These are phyloP conservation scores for Somateria mollissima DNA, from an alignment of 2,797 vertebrate species.

Conservation along the genomic window DNA sequence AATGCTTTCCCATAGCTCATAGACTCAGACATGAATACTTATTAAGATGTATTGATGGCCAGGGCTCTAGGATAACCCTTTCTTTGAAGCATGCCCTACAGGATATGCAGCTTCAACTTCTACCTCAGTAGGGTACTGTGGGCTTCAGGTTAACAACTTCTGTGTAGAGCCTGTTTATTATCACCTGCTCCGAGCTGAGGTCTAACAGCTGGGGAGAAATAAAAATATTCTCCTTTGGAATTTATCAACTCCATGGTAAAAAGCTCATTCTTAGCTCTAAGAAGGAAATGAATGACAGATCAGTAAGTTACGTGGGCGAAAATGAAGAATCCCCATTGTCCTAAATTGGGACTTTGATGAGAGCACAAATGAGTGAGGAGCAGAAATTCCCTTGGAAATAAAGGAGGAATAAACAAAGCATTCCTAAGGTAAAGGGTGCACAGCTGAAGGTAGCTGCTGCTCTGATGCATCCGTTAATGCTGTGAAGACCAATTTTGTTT, in stretches of 20 bases:
- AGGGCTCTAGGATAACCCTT: background rate
- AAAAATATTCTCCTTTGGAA: background rate
- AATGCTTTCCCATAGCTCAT: background rate
- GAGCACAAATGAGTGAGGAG: background rate
- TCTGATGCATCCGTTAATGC: background rate
- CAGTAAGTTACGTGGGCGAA: background rate
- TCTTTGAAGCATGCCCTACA: background rate
- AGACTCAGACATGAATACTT: background rate
- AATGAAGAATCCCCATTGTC: background rate
- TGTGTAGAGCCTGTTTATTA: background rate
- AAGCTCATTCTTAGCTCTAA: background rate
- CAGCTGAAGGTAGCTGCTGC: background rate
- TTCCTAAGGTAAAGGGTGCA: background rate
- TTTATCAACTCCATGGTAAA: background rate
- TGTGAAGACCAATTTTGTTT: background rate
- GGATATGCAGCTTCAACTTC: background rate
- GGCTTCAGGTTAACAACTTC: background rate
- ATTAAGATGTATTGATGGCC: background rate
- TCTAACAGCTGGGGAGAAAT: background rate
- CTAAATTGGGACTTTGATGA: background rate
- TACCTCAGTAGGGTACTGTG: background rate
- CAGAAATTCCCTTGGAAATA: background rate
- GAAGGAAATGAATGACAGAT: background rate
- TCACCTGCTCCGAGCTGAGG: background rate
- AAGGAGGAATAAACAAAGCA: background rate